phyloP scores from a whole-genome alignment of 2,113 vertebrate species.

The Coptodon bakossiorum region DNA sequence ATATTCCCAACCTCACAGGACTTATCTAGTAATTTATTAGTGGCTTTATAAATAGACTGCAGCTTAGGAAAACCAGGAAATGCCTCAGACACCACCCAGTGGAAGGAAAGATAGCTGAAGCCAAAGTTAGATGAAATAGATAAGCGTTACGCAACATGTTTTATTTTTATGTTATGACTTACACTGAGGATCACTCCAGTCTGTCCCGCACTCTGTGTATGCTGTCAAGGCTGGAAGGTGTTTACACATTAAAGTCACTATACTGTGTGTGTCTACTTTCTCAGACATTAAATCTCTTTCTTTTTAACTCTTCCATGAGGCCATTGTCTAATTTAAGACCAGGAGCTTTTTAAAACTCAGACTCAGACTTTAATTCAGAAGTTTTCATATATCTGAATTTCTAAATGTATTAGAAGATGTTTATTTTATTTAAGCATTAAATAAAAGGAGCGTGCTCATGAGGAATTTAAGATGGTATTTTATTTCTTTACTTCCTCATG shows the following conservation, averaged over 20 bases:
- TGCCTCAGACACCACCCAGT: background rate
- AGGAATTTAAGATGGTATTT: background rate
- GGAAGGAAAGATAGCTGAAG: background rate
- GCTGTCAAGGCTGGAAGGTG: background rate
- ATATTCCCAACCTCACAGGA: background rate
- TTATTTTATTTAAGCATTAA: background rate
- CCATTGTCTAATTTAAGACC: fast-evolving
- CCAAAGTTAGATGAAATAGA: background rate
- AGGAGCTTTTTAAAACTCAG: background rate
- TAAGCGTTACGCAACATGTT: background rate
- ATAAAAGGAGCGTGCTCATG: fast-evolving
- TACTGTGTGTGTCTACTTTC: background rate
- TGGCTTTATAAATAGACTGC: background rate
- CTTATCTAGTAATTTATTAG: background rate
- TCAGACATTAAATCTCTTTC: background rate
- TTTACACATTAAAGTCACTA: background rate
- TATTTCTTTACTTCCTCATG: background rate
- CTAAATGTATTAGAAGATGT: background rate
- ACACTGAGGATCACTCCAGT: background rate
- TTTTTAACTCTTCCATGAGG: background rate
- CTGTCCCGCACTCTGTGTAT: background rate
- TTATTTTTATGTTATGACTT: background rate
- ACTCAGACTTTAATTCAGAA: background rate
- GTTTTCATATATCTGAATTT: background rate
- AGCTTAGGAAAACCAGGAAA: background rate